Evolutionary conservation across 2,888 invertebrate genomes (phyloP).

Genomic region (Polymixis lichenea): DNA sequence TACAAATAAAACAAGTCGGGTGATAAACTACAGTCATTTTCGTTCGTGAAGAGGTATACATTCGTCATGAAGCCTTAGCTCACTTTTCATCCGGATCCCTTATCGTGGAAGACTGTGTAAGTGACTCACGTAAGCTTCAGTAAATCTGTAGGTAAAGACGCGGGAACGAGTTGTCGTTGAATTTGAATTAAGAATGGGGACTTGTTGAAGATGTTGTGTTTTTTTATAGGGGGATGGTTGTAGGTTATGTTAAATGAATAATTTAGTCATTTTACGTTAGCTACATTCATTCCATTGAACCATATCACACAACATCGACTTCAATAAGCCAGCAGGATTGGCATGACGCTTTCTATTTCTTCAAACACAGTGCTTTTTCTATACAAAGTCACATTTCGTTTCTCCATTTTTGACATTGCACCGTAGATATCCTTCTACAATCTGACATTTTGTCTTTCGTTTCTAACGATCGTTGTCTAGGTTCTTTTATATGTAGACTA

Average conservation of each 20-base stretch:
- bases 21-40: conserved; percentile 80
- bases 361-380: too few species aligned
- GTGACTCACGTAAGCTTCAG: conserved; percentile 62
- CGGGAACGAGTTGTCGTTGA: conserved; percentile 38
- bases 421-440: too few species aligned
- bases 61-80: conserved; percentile 75
- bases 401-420: too few species aligned
- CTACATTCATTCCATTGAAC: too few species aligned
- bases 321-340: too few species aligned
- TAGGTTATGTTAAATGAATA: conserved; percentile 10
- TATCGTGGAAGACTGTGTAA: conserved; percentile 63
- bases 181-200: conserved; percentile 40
- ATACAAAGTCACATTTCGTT: too few species aligned
- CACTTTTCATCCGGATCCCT: conserved; percentile 79
- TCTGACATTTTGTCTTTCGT: too few species aligned
- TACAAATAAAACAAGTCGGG: conserved; percentile 77
- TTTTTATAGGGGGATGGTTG: conserved; percentile 9
- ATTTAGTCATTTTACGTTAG: neutral
- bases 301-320: too few species aligned
- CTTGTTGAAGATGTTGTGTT: conserved; percentile 17
- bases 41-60: conserved; percentile 74
- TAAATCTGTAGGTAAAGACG: conserved; percentile 63
- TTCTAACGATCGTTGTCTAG: too few species aligned
- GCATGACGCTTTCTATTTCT: too few species aligned
- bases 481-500: too few species aligned